Conservation (phyloP, 2,113 vertebrate species). For the Hucho hucho region DNA sequence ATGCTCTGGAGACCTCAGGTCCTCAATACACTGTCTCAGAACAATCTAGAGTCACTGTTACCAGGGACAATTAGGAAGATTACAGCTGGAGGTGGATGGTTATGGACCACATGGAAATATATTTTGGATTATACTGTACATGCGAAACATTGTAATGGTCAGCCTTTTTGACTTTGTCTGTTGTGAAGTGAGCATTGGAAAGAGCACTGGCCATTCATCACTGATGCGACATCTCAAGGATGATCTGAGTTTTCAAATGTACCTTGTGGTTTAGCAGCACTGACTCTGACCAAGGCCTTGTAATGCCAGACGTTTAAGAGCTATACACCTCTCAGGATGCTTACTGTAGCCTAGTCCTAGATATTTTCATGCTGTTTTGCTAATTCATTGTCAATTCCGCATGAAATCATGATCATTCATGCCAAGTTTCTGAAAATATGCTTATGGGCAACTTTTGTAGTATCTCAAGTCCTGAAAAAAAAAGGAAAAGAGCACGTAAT, state of each 20-base stretch:
- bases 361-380: not conserved
- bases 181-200: not conserved
- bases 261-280: not conserved
- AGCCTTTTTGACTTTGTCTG: not conserved
- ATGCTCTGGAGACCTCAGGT: slow-evolving; percentile 61
- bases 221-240: slow-evolving; percentile 22
- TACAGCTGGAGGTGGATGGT: not conserved
- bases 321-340: not conserved
- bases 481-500: slow-evolving; percentile 1
- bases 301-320: slow-evolving; percentile 6
- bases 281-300: not conserved
- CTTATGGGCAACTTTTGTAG: not conserved
- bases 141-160: not conserved
- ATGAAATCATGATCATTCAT: no score
- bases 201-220: slow-evolving; percentile 13
- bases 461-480: not conserved
- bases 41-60: no score
- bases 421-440: not conserved
- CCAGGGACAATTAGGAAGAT: not conserved
- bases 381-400: not conserved
- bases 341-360: no score
- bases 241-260: slow-evolving; percentile 14
- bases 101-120: not conserved
- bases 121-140: no score
- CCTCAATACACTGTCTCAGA: slow-evolving; percentile 46